Evolutionary conservation across 2,888 invertebrate species (phyloP).

Genomic region (Brachyopa scutellaris): DNA sequence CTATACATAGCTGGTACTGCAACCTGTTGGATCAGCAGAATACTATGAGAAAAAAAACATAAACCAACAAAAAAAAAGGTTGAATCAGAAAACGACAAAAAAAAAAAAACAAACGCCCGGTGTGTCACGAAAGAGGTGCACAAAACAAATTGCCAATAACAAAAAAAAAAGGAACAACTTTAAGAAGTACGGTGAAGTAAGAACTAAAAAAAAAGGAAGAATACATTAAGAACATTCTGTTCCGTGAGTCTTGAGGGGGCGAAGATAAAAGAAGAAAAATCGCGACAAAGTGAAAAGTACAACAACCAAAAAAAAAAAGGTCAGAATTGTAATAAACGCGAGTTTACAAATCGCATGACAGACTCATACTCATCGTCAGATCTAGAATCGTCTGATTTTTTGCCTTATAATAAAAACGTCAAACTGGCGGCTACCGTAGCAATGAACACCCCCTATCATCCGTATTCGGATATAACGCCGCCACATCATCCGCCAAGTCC

Average conservation of each 20-base stretch:
- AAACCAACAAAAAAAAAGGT: constrained; percentile 17
- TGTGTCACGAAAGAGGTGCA: constrained; percentile 69
- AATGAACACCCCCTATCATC: constrained; percentile 96
- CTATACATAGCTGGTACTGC: constrained; percentile 55
- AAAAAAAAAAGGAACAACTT: constrained; percentile 28
- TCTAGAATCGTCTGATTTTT: constrained; percentile 74
- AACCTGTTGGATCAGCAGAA: constrained; percentile 70
- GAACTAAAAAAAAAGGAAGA: constrained; percentile 16
- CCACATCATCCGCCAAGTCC: constrained; percentile 88
- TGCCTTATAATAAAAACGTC: constrained; percentile 82
- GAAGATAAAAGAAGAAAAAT: not conserved
- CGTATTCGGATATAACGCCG: constrained; percentile 91
- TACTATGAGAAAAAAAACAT: constrained; percentile 65
- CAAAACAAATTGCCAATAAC: constrained; percentile 68
- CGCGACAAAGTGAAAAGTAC: constrained; percentile 3
- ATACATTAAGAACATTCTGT: constrained; percentile 41
- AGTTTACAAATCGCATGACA: constrained; percentile 72
- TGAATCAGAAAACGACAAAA: constrained; percentile 15
- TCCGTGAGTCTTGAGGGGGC: constrained; percentile 15
- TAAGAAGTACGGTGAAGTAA: not conserved
- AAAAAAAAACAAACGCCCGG: constrained; percentile 36
- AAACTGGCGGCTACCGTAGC: constrained; percentile 94
- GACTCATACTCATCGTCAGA: constrained; percentile 73
- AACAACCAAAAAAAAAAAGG: too few relatives aligned
- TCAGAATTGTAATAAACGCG: constrained; percentile 68